Base-by-base conservation (phyloP, 2,113 vertebrate species). In the Mungos mungo region DNA sequence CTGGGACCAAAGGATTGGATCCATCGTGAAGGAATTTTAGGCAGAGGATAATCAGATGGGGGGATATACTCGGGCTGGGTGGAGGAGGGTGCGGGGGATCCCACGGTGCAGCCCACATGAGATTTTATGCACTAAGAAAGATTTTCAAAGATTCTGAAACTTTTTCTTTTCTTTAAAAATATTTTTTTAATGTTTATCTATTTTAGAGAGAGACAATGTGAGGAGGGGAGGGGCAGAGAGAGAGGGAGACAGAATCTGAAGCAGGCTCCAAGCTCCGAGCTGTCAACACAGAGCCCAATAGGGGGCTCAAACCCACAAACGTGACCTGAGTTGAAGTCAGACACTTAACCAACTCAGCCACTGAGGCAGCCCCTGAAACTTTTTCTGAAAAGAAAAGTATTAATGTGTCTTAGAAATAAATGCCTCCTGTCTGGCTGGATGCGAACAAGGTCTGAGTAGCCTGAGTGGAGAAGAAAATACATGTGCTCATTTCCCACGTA, bases 341-440 rank as follows among this genome's bases (percentile, higher is more conserved):
- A 57, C 54, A 21, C 54, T 57, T 57, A 2, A 57, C 54, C 6
- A 18, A 57, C 54, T 57, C 15, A 57, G 54, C 54, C 18, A 57
- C 54, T 7, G 18, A 57, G 54, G 19, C 54, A 19, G 4, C 19
- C 54, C 35, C 47, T 69, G 29, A 35, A 54, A 85, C 25, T 31
- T 29, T 91, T 88, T 80, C 92, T 83, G 91, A 85, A 66, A 66
- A 23, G 11, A 35, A 83, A 93, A 89, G 79, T 92, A 29, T 50
- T 66, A 90, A 33, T 80, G 25, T 86, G 15, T 47, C 76, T 41
- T 68, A 81, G 27, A 94, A 93, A 92, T 63, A 81, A 93, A 84
- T 41, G 38, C 31, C 3, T 19, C 4, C 38, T 47, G 27, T 91
- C 74, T 35, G 65, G 57, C 50, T 50, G 47, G 63, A 25, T 95